Conservation (phyloP, 2,888 invertebrate genomes). For the Panorpa germanica region DNA sequence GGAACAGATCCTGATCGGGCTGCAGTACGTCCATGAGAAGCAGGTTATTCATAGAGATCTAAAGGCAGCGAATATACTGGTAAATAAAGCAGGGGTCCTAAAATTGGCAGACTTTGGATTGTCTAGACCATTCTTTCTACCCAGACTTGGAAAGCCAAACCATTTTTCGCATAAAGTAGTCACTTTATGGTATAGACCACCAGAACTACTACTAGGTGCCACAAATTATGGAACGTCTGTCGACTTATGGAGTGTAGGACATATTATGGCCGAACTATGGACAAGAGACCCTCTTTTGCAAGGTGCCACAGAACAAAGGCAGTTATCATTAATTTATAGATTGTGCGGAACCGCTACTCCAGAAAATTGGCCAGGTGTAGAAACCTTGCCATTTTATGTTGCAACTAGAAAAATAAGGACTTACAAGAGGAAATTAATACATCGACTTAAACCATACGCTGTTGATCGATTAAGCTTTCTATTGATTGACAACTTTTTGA, state of each 20-base stretch:
- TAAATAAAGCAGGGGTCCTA: conserved; percentile 36
- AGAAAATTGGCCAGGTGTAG: conserved; percentile 30
- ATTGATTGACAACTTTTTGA: conserved; percentile 28
- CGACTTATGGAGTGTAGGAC: conserved; percentile 38
- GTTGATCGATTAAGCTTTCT: conserved; percentile 28
- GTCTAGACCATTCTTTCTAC: conserved; percentile 32
- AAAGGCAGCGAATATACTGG: conserved; percentile 46
- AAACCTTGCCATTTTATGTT: conserved; percentile 22
- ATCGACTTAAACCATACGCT: conserved; percentile 22
- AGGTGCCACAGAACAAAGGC: conserved; percentile 35
- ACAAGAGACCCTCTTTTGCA: conserved; percentile 20
- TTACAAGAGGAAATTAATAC: conserved; percentile 18
- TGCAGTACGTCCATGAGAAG: conserved; percentile 39
- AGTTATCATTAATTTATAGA: conserved; percentile 31
- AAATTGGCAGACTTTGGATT: conserved; percentile 48
- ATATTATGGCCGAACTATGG: conserved; percentile 41
- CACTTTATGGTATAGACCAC: conserved; percentile 38
- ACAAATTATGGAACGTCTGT: conserved; percentile 32
- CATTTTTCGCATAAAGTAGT: conserved; percentile 37
- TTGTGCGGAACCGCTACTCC: conserved; percentile 35
- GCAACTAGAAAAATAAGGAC: conserved; percentile 22
- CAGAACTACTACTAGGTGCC: conserved; percentile 33
- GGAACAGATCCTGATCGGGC: conserved; percentile 34
- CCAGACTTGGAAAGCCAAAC: conserved; percentile 22
- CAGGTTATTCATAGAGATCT: conserved; percentile 39